Percentiles rank a stretch among this genome's conserved stretches.
Conservation (phyloP, 2,113 vertebrate species). For the Phainopepla nitens region DNA sequence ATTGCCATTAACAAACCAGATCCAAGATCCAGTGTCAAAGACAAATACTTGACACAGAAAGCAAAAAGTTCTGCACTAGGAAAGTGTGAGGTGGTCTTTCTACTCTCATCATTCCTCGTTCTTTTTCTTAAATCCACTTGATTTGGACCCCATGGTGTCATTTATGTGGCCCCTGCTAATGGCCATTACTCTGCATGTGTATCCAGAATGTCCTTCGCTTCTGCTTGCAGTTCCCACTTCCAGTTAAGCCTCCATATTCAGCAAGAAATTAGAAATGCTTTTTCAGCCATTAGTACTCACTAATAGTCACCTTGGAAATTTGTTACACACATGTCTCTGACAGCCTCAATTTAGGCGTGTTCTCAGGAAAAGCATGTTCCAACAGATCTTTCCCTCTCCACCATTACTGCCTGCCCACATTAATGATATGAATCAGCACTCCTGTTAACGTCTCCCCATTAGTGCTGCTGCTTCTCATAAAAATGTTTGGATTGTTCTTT, state of each 20-base stretch:
- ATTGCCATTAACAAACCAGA: not conserved
- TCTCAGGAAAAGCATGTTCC: conserved; percentile 32
- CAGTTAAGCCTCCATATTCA: not conserved
- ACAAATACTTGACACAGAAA: not conserved
- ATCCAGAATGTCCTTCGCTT: not conserved
- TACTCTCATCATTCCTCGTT: not conserved
- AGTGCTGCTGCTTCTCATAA: not conserved
- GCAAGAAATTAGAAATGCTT: conserved; percentile 6
- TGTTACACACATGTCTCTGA: conserved; percentile 12
- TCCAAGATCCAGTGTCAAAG: not conserved
- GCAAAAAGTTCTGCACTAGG: not conserved
- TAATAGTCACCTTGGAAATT: conserved; percentile 32
- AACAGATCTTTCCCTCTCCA: not conserved
- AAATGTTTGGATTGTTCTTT: not conserved
- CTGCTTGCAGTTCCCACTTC: not conserved
- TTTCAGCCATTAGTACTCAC: conserved; percentile 36
- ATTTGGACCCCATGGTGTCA: not conserved
- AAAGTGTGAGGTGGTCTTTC: not conserved
- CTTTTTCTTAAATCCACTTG: not conserved
- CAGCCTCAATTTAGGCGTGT: conserved; percentile 26
- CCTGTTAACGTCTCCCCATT: conserved; percentile 16
- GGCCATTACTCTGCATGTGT: not conserved
- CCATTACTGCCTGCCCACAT: not conserved
- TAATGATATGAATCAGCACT: conserved; percentile 31
- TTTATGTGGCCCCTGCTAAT: not conserved